These are phyloP conservation scores for Ophion costatus DNA, from an alignment of 2,888 invertebrate species.

Conservation along the genomic window DNA sequence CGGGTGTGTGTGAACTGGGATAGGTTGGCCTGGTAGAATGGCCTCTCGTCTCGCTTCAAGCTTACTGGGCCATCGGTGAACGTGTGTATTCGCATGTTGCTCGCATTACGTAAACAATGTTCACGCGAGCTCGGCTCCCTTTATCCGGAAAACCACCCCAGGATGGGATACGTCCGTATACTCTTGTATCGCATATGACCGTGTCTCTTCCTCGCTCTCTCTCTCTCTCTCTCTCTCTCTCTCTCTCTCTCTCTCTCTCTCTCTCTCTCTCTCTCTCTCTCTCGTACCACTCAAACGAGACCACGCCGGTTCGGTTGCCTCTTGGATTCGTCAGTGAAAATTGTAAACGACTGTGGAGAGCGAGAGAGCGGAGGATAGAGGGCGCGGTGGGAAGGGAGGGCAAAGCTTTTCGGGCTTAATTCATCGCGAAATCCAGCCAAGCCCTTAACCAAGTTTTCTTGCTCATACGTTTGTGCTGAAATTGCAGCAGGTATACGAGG, in stretches of 20 bases:
- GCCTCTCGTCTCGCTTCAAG: slow-evolving; percentile 33
- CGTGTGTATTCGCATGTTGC: slow-evolving; percentile 59
- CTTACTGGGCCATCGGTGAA: slow-evolving; percentile 60
- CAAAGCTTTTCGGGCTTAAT: slow-evolving; percentile 33
- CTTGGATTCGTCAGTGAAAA: slow-evolving; percentile 15
- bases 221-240: slow-evolving; percentile 6
- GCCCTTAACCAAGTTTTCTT: slow-evolving; percentile 46
- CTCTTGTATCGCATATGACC: neutral
- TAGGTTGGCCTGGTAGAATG: slow-evolving; percentile 16
- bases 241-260: neutral
- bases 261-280: neutral
- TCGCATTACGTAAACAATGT: slow-evolving; percentile 65
- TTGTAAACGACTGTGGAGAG: neutral
- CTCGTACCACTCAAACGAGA: slow-evolving; percentile 14
- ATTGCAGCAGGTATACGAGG: slow-evolving; percentile 4
- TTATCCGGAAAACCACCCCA: slow-evolving; percentile 43
- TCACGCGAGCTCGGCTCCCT: slow-evolving; percentile 45
- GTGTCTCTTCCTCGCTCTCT: neutral
- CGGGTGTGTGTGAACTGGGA: slow-evolving; percentile 7
- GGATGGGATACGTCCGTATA: slow-evolving; percentile 3
- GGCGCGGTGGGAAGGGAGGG: neutral
- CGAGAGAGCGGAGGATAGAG: neutral
- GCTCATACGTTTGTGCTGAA: neutral
- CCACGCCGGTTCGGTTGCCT: slow-evolving; percentile 19
- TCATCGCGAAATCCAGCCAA: slow-evolving; percentile 45